A percentile compares a stretch with the other conserved stretches of the same genome.
These are phyloP conservation scores for Nylanderia fulva DNA, from an alignment of 1,140 invertebrate genomes.

Conservation along the genomic window DNA sequence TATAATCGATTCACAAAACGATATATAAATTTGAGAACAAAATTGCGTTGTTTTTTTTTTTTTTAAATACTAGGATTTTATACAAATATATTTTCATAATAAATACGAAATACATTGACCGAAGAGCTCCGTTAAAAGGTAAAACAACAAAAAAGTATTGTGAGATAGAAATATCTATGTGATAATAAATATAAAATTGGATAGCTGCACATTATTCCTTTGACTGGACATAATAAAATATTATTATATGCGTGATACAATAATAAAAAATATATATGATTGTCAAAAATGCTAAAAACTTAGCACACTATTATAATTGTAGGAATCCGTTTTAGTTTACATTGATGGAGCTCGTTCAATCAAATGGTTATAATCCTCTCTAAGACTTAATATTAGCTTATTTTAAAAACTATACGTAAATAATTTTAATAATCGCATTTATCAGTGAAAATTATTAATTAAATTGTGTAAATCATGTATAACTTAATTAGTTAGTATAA, in stretches of 20 bases:
- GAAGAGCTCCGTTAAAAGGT: constrained; percentile 23
- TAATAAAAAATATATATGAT: not conserved
- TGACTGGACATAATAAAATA: not conserved
- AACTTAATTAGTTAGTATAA: constrained; percentile 32
- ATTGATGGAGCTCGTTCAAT: constrained; percentile 13
- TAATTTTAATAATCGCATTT: constrained; percentile 15
- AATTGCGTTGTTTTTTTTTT: not conserved
- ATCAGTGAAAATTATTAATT: not conserved
- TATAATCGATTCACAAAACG: not conserved
- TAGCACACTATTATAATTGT: not conserved
- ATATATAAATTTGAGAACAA: not conserved
- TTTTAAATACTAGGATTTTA: not conserved
- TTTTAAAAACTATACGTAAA: not conserved
- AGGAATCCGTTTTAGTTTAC: not conserved
- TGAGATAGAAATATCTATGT: not conserved
- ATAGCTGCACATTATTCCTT: not conserved
- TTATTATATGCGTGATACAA: not conserved
- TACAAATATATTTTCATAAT: constrained; percentile 17
- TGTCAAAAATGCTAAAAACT: constrained; percentile 39
- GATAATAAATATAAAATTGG: not conserved
- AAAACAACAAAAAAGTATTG: not conserved
- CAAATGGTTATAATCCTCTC: not conserved
- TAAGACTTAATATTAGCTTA: not conserved
- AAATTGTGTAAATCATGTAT: constrained; percentile 38
- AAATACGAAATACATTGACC: constrained; percentile 20